Base-by-base conservation (phyloP, 2,113 vertebrate genomes). In the Pseudorasbora parva region DNA sequence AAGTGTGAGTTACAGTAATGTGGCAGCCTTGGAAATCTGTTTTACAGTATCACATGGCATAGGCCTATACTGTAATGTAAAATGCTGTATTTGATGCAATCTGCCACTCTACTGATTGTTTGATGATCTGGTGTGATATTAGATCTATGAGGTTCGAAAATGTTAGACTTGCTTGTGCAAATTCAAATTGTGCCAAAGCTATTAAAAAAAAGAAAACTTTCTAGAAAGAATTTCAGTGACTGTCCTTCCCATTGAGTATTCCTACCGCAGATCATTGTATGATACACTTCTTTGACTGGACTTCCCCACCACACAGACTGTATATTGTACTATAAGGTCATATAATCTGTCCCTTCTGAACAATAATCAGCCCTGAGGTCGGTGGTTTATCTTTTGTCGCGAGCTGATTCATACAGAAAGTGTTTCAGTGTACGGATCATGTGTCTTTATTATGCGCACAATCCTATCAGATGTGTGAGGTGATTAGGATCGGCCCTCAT, bases 391-490 rank as follows among this genome's bases (percentile, higher is more conserved):
- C 75, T 78, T 78, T 78, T 78, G 75, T 78, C 9, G 10, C n/a
- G 49, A 30, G 73, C 27, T 56, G 73, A 54, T 76, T 43, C 75
- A 74, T 49, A 78, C 30, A 78, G 33, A 21, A 43, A 60, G 51
- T 17, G 73, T 76, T 76, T 78, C 51, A 23, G 33, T 14, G 30
- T 43, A 7, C 3, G 33, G 75, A 60, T 78, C 72, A 6, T 19
- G n/a, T 78, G 54, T 78, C 75, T 78, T 37, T 78, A 43, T 74
- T 37, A 43, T 43, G 21, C 51, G 60, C 56, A 78, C 75, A 78
- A 78, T 78, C 11, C 54, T 78, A 78, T 78, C 75, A 60, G 75
- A 60, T 60, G 30, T n/a, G 72, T 49, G 45, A 8, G 54, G n/a
- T 60, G 75, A 78, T 78, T 60, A 2, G 6, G n/a, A 78, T 78